Evolutionary conservation across 2,888 invertebrate species (phyloP).

Genomic region (Lithophane semibrunnea): DNA sequence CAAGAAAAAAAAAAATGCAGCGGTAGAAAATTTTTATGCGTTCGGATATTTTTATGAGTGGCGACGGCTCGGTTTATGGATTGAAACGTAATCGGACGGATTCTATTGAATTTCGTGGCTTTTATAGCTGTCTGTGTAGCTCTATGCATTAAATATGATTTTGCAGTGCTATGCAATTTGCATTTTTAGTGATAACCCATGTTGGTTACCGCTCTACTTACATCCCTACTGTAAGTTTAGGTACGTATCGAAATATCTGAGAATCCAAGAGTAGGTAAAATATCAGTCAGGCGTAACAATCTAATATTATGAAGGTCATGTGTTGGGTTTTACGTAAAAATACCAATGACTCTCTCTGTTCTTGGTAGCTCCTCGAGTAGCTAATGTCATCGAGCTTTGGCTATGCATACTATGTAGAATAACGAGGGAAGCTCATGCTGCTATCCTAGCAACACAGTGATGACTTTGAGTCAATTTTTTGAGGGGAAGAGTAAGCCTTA

Average conservation of each 20-base stretch:
- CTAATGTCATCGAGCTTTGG: neutral
- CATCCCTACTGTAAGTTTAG: neutral
- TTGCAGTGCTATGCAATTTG: conserved; percentile 19
- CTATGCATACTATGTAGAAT: too few relatives aligned
- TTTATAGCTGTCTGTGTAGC: conserved; percentile 59
- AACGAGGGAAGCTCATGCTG: neutral
- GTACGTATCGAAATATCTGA: too few relatives aligned
- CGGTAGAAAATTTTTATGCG: conserved; percentile 74
- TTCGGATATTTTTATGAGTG: conserved; percentile 77
- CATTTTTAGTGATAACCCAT: conserved; percentile 5
- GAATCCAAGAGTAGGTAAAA: neutral
- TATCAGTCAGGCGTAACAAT: neutral
- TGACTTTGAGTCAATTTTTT: neutral
- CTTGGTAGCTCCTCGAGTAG: neutral
- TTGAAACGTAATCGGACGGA: conserved; percentile 68
- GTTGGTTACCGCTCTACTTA: neutral
- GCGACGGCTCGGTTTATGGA: conserved; percentile 71
- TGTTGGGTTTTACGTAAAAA: neutral
- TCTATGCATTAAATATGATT: conserved; percentile 55
- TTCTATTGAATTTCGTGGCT: conserved; percentile 71
- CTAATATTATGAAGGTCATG: neutral
- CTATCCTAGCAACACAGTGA: too few relatives aligned
- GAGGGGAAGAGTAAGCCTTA: too few relatives aligned
- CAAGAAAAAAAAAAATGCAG: conserved; percentile 68
- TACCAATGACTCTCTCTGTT: neutral